phyloP scores from a whole-genome alignment of 2,797 vertebrate genomes.

The Adelosebastes latens region DNA sequence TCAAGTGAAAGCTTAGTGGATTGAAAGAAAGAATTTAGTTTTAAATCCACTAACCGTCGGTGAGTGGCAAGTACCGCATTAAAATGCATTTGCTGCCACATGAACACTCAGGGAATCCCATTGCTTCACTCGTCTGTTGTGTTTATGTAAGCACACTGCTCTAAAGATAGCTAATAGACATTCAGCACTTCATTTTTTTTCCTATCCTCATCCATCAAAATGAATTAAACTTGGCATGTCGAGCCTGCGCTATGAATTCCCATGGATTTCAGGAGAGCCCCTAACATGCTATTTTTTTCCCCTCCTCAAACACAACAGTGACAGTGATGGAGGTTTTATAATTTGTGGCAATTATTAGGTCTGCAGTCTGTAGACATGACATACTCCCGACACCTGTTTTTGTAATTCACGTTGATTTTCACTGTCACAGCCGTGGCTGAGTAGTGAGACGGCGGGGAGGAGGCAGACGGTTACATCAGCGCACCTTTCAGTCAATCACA shows the following conservation, averaged over 20 bases:
- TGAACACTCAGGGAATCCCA: slow-evolving; percentile 61
- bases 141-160: slow-evolving; percentile 74
- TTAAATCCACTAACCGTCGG: slow-evolving; percentile 49
- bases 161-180: slow-evolving; percentile 81
- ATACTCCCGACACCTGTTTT: slow-evolving; percentile 77
- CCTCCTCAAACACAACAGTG: slow-evolving; percentile 64
- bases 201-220: slow-evolving; percentile 81
- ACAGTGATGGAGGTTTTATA: slow-evolving; percentile 80
- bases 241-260: slow-evolving; percentile 66
- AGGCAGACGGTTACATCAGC: slow-evolving; percentile 67
- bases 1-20: slow-evolving; percentile 60
- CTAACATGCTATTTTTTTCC: slow-evolving; percentile 53
- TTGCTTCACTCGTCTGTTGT: slow-evolving; percentile 64
- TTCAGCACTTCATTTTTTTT: slow-evolving; percentile 69
- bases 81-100: slow-evolving; percentile 66
- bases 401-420: slow-evolving; percentile 71
- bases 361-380: slow-evolving; percentile 74
- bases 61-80: slow-evolving; percentile 58
- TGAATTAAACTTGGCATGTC: slow-evolving; percentile 82
- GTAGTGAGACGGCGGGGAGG: slow-evolving; percentile 43
- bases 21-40: slow-evolving; percentile 53
- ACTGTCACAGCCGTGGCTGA: slow-evolving; percentile 57
- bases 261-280: slow-evolving; percentile 75
- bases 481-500: slow-evolving; percentile 49
- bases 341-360: slow-evolving; percentile 80